These are phyloP conservation scores for Drosophila stalkeri DNA, from an alignment of 2,888 invertebrate species.

Conservation along the genomic window DNA sequence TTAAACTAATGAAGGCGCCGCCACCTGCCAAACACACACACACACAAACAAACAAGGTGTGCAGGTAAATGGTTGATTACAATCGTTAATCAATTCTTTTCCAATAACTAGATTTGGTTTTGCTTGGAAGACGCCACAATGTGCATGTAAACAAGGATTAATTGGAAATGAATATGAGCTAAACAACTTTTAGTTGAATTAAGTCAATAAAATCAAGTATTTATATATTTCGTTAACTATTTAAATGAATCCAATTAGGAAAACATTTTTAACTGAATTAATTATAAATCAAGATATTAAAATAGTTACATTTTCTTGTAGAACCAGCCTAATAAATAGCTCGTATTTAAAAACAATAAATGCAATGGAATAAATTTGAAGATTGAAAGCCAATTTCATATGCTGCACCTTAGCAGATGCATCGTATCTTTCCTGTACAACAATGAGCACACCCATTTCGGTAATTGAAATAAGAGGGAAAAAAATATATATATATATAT, in stretches of 20 bases:
- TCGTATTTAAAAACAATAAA: not conserved
- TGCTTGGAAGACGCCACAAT: not conserved
- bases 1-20: slow-evolving; percentile 69
- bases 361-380: slow-evolving; percentile 1
- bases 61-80: not conserved
- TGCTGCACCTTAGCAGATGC: slow-evolving; percentile 20
- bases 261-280: not conserved
- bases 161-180: not conserved
- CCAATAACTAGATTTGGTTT: slow-evolving; percentile 7
- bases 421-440: slow-evolving; percentile 21
- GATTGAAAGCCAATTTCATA: slow-evolving; percentile 9
- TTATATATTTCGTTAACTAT: no score
- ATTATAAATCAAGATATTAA: not conserved
- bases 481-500: not conserved
- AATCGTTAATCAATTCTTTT: slow-evolving; percentile 2
- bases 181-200: no score
- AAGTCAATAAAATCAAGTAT: no score
- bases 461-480: slow-evolving; percentile 59
- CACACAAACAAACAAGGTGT: not conserved
- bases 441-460: slow-evolving; percentile 53
- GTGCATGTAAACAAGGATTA: not conserved
- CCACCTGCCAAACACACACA: slow-evolving; percentile 15
- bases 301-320: not conserved
- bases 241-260: no score
- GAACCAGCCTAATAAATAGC: not conserved